Evolutionary conservation across 2,797 vertebrate genomes (phyloP).

Genomic region (Sebastes flavidus): DNA sequence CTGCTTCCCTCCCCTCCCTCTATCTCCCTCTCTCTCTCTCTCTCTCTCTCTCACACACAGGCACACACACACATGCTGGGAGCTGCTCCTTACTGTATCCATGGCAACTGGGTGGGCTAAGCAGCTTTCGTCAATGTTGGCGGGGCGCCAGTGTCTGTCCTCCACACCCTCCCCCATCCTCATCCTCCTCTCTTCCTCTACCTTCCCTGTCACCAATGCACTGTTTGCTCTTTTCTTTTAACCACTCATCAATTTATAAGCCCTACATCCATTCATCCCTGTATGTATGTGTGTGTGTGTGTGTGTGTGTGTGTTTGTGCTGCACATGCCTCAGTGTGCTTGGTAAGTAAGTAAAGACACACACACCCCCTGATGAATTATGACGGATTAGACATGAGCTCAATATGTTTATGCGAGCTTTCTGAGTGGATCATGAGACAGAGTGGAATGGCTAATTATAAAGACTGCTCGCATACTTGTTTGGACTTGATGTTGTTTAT

Average conservation of each 20-base stretch:
- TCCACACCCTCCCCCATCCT: slow-evolving; percentile 73
- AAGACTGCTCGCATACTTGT: neutral
- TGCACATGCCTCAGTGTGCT: neutral
- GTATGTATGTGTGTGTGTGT: neutral
- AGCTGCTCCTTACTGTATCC: slow-evolving; percentile 84
- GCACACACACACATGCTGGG: slow-evolving; percentile 59
- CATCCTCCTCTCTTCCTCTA: slow-evolving; percentile 60
- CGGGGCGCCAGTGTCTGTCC: slow-evolving; percentile 84
- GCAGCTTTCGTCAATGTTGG: slow-evolving; percentile 90
- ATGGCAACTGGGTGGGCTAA: slow-evolving; percentile 89
- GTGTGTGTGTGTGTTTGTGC: neutral
- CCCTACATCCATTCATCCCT: slow-evolving; percentile 11
- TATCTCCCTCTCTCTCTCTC: slow-evolving; percentile 50
- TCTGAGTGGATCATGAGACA: slow-evolving; percentile 22
- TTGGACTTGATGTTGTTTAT: slow-evolving; percentile 19
- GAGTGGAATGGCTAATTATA: slow-evolving; percentile 26
- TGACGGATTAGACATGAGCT: slow-evolving; percentile 36
- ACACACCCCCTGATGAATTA: slow-evolving; percentile 24
- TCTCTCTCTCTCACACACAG: slow-evolving; percentile 61
- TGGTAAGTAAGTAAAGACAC: neutral
- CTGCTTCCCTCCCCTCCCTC: slow-evolving; percentile 49
- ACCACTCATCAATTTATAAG: slow-evolving; percentile 50
- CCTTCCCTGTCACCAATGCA: slow-evolving; percentile 61
- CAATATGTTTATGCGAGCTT: slow-evolving; percentile 28
- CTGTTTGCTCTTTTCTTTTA: slow-evolving; percentile 53